phyloP scores from a whole-genome alignment of 2,797 vertebrate genomes.

The Enteromius paludinosus region DNA sequence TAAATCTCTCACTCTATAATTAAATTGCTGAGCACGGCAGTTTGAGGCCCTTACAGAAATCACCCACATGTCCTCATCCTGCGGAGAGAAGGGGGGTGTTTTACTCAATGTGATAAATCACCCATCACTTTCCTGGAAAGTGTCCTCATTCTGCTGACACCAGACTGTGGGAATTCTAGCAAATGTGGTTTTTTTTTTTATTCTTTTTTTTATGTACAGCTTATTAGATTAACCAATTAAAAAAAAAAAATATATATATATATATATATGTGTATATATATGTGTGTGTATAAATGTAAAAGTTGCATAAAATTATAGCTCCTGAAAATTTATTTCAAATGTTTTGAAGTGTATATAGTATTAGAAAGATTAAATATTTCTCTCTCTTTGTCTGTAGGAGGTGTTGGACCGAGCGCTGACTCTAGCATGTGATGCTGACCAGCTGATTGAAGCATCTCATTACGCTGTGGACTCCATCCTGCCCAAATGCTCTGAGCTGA shows the following conservation, averaged over 20 bases:
- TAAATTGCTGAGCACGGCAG: constrained; percentile 1
- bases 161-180: not conserved
- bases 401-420: constrained; percentile 78
- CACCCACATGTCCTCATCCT: not conserved
- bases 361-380: not conserved
- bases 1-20: not conserved
- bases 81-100: not conserved
- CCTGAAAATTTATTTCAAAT: not conserved
- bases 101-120: constrained; percentile 28
- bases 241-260: not conserved
- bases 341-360: not conserved
- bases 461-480: constrained; percentile 94
- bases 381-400: constrained; percentile 74
- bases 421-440: constrained; percentile 82
- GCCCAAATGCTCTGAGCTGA: constrained; percentile 91
- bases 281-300: not conserved
- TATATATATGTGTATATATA: no score
- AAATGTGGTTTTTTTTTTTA: not conserved
- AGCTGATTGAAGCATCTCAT: constrained; percentile 87
- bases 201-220: not conserved
- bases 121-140: not conserved
- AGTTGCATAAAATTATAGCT: not conserved
- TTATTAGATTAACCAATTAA: not conserved
- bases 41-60: constrained; percentile 20
- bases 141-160: constrained; percentile 1